Percentiles rank a stretch among this genome's conserved stretches.
These are phyloP conservation scores for Cynoglossus semilaevis DNA, from an alignment of 2,113 vertebrate species.

Conservation along the genomic window DNA sequence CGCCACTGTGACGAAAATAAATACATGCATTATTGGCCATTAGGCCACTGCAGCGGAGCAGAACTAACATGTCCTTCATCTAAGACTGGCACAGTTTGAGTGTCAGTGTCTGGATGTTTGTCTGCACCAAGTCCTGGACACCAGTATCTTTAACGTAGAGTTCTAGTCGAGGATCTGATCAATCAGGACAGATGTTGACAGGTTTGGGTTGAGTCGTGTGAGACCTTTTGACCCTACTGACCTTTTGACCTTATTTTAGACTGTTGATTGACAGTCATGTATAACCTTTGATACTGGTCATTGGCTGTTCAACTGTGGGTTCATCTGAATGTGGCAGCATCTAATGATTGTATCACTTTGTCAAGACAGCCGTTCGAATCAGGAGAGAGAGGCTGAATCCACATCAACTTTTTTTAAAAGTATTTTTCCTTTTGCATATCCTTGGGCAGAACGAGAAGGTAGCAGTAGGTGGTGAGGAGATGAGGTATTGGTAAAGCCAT, in stretches of 20 bases:
- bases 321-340: conserved; percentile 1
- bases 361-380: too few species aligned
- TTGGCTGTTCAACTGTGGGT: neutral
- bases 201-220: too few species aligned
- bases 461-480: conserved; percentile 21
- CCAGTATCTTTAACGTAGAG: conserved; percentile 20
- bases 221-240: neutral
- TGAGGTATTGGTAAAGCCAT: conserved; percentile 43
- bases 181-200: conserved; percentile 21
- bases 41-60: conserved; percentile 49
- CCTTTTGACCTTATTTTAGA: too few species aligned
- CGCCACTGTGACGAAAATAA: conserved; percentile 43
- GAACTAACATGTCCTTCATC: conserved; percentile 62
- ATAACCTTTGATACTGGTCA: neutral
- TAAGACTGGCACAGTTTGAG: conserved; percentile 44
- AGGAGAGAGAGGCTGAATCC: too few species aligned
- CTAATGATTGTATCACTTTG: too few species aligned
- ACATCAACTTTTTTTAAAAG: conserved; percentile 13
- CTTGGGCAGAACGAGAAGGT: conserved; percentile 37
- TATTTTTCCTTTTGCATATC: conserved; percentile 35
- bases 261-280: neutral
- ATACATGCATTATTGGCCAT: conserved; percentile 61
- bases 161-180: too few species aligned
- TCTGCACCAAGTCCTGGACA: conserved; percentile 10
- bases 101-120: conserved; percentile 23